phyloP scores from a whole-genome alignment of 2,797 vertebrate genomes.

The Pachyuromys duprasi region DNA sequence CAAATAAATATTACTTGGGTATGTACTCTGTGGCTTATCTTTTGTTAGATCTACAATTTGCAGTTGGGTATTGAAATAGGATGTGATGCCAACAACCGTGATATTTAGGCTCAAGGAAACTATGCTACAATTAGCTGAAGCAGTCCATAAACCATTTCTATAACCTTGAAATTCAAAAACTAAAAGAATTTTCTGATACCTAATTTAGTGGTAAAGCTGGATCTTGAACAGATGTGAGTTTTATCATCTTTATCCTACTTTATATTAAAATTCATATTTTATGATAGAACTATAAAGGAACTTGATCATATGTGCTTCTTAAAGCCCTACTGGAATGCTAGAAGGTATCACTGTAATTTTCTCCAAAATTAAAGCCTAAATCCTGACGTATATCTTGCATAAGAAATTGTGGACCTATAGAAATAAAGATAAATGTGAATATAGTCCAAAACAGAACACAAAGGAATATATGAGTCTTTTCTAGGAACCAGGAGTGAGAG shows the following conservation, averaged over 20 bases:
- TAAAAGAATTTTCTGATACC: conserved; percentile 14
- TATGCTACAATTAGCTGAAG: conserved; percentile 1
- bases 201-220: conserved; percentile 50
- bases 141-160: not conserved
- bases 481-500: not conserved
- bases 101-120: conserved; percentile 22
- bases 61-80: not conserved
- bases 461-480: conserved; percentile 31
- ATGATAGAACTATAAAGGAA: conserved; percentile 27
- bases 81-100: not conserved
- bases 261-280: conserved; percentile 50
- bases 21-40: not conserved
- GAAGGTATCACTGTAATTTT: not conserved
- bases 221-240: conserved; percentile 38
- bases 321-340: not conserved
- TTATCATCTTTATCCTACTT: conserved; percentile 38
- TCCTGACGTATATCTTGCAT: conserved; percentile 8
- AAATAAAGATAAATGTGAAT: conserved; percentile 62
- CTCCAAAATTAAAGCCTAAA: conserved; percentile 43
- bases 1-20: conserved; percentile 30
- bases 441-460: conserved; percentile 11
- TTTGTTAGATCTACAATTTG: conserved; percentile 26
- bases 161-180: conserved; percentile 64
- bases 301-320: conserved; percentile 30
- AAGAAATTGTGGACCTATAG: conserved; percentile 34